A percentile compares a stretch with the other conserved stretches of the same genome.
Evolutionary conservation across 1,140 invertebrate genomes (phyloP).

Genomic region (Zaprionus africanus): DNA sequence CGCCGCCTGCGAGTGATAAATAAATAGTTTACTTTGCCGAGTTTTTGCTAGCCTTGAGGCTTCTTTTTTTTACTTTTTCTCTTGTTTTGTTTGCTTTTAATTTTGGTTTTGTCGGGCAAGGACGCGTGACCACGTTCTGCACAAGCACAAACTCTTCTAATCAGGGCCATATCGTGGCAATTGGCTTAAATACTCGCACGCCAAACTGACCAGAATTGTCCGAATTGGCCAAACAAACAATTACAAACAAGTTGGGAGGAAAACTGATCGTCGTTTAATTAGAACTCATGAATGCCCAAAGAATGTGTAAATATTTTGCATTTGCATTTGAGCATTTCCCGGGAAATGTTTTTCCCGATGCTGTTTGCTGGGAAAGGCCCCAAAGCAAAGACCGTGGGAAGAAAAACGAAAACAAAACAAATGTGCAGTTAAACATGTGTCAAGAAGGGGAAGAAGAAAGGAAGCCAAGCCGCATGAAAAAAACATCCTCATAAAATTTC

Average conservation of each 20-base stretch:
- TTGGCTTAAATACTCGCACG: slow-evolving; percentile 32
- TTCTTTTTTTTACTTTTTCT: slow-evolving; percentile 34
- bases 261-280: slow-evolving; percentile 32
- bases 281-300: slow-evolving; percentile 32
- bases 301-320: slow-evolving; percentile 76
- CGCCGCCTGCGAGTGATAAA: slow-evolving; percentile 50
- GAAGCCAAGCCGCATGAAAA: slow-evolving; percentile 9
- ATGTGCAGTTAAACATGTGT: slow-evolving; percentile 37
- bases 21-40: slow-evolving; percentile 65
- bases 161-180: slow-evolving; percentile 23
- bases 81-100: neutral
- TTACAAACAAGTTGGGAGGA: slow-evolving; percentile 29
- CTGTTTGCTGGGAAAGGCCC: neutral
- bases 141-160: slow-evolving; percentile 36
- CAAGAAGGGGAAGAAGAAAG: slow-evolving; percentile 1
- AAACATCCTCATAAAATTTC: slow-evolving; percentile 59
- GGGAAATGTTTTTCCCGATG: slow-evolving; percentile 65
- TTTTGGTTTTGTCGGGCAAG: slow-evolving; percentile 17
- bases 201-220: slow-evolving; percentile 7
- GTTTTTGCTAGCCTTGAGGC: slow-evolving; percentile 60
- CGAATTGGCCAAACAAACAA: slow-evolving; percentile 30
- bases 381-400: slow-evolving; percentile 55
- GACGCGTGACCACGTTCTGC: slow-evolving; percentile 60
- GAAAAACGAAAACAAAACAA: slow-evolving; percentile 59
- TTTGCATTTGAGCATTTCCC: slow-evolving; percentile 46